A percentile compares a stretch with the other conserved stretches of the same genome.
phyloP scores from a whole-genome alignment of 1,140 invertebrate species.

The Diabrotica undecimpunctata region DNA sequence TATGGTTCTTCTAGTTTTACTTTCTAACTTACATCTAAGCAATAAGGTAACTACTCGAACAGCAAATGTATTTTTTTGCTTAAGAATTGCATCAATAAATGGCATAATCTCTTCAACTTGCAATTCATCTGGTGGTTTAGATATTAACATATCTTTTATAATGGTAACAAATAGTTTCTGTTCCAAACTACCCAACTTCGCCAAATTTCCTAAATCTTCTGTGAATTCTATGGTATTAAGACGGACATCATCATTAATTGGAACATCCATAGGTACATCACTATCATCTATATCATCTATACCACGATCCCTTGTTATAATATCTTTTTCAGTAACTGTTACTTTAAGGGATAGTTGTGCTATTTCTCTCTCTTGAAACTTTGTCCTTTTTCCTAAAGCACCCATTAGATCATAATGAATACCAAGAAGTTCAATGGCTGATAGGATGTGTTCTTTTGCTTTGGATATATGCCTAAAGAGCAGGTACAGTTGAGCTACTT shows the following conservation, averaged over 20 bases:
- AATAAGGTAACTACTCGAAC: conserved; percentile 66
- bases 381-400: conserved; percentile 82
- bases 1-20: conserved; percentile 69
- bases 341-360: conserved; percentile 77
- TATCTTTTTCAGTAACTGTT: conserved; percentile 36
- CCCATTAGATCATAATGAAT: conserved; percentile 66
- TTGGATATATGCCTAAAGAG: conserved; percentile 69
- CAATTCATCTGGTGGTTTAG: conserved; percentile 73
- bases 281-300: conserved; percentile 42
- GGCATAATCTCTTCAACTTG: conserved; percentile 75
- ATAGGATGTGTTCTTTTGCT: conserved; percentile 63
- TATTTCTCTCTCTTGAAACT: conserved; percentile 76
- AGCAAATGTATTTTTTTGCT: conserved; percentile 64
- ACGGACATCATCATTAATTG: conserved; percentile 79
- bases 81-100: conserved; percentile 66
- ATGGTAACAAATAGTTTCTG: conserved; percentile 73
- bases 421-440: conserved; percentile 58
- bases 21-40: conserved; percentile 68
- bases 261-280: conserved; percentile 61
- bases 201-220: conserved; percentile 43
- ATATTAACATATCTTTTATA: conserved; percentile 66
- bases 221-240: conserved; percentile 76
- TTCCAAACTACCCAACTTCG: conserved; percentile 66
- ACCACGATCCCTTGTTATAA: conserved; percentile 1
- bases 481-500: conserved; percentile 71